Evolutionary conservation across 2,113 vertebrate genomes (phyloP).

Genomic region (Vombatus ursinus): DNA sequence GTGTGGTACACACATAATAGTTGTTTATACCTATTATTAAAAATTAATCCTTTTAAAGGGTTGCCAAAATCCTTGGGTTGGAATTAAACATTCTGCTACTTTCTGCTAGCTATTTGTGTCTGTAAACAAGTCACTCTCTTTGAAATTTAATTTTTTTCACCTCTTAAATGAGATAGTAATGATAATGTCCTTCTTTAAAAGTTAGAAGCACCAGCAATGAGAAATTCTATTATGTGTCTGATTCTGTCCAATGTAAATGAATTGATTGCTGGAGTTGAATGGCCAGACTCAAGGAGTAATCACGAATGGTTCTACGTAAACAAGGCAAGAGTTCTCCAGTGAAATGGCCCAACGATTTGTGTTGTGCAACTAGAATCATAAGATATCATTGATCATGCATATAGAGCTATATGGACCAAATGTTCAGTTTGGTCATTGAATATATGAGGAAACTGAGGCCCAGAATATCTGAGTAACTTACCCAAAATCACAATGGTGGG

Average conservation of each 20-base stretch:
- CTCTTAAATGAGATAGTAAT: neutral
- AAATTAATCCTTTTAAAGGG: constrained; percentile 5
- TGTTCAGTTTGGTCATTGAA: neutral
- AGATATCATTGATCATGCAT: neutral
- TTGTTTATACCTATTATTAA: constrained; percentile 19
- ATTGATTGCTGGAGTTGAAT: neutral
- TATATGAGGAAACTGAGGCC: neutral
- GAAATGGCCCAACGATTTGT: neutral
- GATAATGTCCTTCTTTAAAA: neutral
- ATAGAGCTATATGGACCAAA: neutral
- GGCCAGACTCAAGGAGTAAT: neutral
- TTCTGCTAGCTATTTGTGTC: neutral
- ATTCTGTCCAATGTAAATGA: neutral
- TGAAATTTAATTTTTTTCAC: neutral
- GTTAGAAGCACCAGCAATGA: neutral
- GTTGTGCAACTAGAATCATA: neutral
- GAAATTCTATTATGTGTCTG: neutral
- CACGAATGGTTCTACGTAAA: neutral
- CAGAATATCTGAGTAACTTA: neutral
- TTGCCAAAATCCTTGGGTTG: neutral
- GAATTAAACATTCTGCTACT: neutral
- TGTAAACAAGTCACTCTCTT: neutral
- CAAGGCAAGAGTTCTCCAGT: neutral
- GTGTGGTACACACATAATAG: neutral
- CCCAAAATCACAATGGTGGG: neutral